Evolutionary conservation across 2,113 vertebrate genomes (phyloP), one percentile per base, ranked within the genome.

Genomic region (Rynchops niger): DNA sequence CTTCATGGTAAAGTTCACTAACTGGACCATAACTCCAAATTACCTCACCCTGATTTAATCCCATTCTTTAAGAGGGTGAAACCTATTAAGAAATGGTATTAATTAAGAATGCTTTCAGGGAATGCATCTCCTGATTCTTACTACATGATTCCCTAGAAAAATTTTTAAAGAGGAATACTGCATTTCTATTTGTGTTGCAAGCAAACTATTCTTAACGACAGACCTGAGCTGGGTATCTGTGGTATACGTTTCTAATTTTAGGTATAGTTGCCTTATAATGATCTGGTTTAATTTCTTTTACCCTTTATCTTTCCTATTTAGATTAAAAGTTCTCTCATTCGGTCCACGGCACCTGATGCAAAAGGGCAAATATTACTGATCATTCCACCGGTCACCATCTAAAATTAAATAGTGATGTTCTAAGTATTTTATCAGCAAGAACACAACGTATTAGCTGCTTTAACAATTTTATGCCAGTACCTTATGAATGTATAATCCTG

Each of bases 1-100:
- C 61, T 69, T 87, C 43, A 65, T 58, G 73, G 73, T 82, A 77
- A 91, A 96, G 84, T 82, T 91, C 9, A 3, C 87, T 95, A 82
- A 79, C 81, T 88, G 66, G 93, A 89, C 84, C 78, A 55, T 77
- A 95, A 87, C 58, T 92, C 34, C 62, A 62, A 77, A 72, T 95
- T 95, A 91, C 73, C 42, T 94, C 66, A 84, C 56, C 42, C 22
- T 61, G 30, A 72, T 85, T 95, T 94, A 95, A 94, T 85, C 42
- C 25, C 21, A 42, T 91, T 79, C 70, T 80, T 93, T 58, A 79
- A 79, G 18, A 93, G 8, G 9, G 70, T 72, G 73, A 93, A 85
- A 91, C 6, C 43, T 87, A 30, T 79, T 96, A 38, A 82, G 95
- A 92, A 83, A 30, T 20, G 4, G 22, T 85, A 78, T 90, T 83